phyloP scores from a whole-genome alignment of 2,888 invertebrate species.

The Himalopsyche tibetana region DNA sequence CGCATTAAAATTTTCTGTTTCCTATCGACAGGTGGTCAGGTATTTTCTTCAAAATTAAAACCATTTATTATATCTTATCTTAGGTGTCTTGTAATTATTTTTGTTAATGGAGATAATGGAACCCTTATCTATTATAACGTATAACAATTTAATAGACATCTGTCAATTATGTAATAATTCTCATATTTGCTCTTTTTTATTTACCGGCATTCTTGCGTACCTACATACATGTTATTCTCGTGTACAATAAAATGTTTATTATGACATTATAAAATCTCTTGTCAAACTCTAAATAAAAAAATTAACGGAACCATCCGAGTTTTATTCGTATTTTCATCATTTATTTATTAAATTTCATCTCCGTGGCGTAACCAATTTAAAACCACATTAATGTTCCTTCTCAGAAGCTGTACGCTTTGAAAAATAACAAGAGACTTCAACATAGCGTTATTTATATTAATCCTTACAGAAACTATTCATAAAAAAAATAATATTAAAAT shows the following conservation, averaged over 20 bases:
- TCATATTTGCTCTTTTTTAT: not conserved
- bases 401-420: too few relatives aligned
- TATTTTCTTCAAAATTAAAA: not conserved
- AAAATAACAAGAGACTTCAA: too few relatives aligned
- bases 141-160: conserved; percentile 9
- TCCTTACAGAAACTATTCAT: too few relatives aligned
- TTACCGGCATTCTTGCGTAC: not conserved
- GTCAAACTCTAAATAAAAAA: not conserved
- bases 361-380: too few relatives aligned
- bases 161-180: conserved; percentile 18
- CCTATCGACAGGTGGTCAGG: conserved; percentile 12
- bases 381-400: too few relatives aligned
- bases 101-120: conserved; percentile 4
- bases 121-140: not conserved
- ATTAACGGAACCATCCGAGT: not conserved
- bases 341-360: too few relatives aligned
- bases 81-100: not conserved
- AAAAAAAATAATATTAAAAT: too few relatives aligned
- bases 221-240: not conserved
- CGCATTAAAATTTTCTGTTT: not conserved
- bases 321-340: too few relatives aligned
- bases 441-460: too few relatives aligned
- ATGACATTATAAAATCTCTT: conserved; percentile 1
- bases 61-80: not conserved
- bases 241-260: not conserved